Base-by-base conservation (phyloP, 2,113 vertebrate species). In the Hippocampus abdominalis region DNA sequence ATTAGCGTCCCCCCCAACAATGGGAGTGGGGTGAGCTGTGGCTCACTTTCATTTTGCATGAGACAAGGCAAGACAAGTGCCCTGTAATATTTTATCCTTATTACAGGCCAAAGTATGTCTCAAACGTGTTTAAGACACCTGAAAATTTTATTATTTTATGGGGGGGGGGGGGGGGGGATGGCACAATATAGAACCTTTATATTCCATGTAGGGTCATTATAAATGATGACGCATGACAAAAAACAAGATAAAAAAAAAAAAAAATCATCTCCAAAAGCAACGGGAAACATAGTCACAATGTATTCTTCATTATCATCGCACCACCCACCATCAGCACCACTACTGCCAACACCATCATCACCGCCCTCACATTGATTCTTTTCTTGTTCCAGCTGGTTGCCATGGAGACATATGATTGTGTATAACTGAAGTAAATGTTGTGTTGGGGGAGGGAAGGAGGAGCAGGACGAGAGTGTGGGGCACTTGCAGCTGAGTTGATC, bases 341-440 rank as follows among this genome's bases (percentile, higher is more conserved):
- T 68, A 74, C 77, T 68, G 72, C 76, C 82, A 74, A 59, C 69
- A 69, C 65, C 72, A 68, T 72, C 78, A 75, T 71, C 70, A 48
- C 77, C 57, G 15, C 81, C 83, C 73, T 76, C 86, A 69, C 82
- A 73, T 4, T 25, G 8, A 61, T 66, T 76, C 69, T 78, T 56
- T 75, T 76, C 75, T 71, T 72, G 64, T 39, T 69, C 81, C 75
- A 56, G 27, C 68, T 57, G 78, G 85, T 87, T 74, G 78, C 66
- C 79, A 84, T 81, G 85, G 85, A 81, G 78, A 87, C 83, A 64
- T 12, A 80, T 54, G 75, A 51, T 85, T 86, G 84, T 83, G 74
- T 85, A 81, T 82, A 77, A 64, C 51, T 60, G 57, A 74, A 48
- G 69, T 68, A 49, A 53, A 53, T 23, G 39, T 60, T 18, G 36